Conservation (phyloP, 2,113 vertebrate species). For the Phyllostomus discolor region DNA sequence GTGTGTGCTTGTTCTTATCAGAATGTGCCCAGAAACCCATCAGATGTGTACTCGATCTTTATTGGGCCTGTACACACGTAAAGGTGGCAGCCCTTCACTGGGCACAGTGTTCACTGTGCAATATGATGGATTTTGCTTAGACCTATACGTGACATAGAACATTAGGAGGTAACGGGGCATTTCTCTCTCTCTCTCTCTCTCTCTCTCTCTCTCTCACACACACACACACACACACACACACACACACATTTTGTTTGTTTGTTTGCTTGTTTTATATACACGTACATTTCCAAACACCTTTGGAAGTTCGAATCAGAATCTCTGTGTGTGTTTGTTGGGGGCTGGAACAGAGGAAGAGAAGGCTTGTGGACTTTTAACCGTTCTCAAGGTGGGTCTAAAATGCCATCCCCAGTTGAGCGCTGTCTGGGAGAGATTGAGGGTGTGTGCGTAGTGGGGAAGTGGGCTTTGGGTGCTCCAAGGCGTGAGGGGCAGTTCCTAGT, state of each 20-base stretch:
- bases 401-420: background rate
- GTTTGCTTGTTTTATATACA: background rate
- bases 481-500: background rate
- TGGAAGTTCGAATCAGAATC: background rate
- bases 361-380: background rate
- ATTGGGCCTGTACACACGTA: background rate
- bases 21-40: background rate
- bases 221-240: background rate
- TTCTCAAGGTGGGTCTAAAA: background rate
- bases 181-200: background rate
- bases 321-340: background rate
- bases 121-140: background rate
- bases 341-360: background rate
- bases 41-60: background rate
- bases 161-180: background rate
- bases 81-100: background rate
- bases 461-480: background rate
- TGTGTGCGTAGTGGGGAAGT: background rate
- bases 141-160: background rate
- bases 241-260: background rate
- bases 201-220: background rate
- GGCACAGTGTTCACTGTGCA: background rate
- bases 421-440: background rate
- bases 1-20: background rate
- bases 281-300: background rate